Conservation (phyloP, 2,888 invertebrate species). For the Dynastes hyllus region DNA sequence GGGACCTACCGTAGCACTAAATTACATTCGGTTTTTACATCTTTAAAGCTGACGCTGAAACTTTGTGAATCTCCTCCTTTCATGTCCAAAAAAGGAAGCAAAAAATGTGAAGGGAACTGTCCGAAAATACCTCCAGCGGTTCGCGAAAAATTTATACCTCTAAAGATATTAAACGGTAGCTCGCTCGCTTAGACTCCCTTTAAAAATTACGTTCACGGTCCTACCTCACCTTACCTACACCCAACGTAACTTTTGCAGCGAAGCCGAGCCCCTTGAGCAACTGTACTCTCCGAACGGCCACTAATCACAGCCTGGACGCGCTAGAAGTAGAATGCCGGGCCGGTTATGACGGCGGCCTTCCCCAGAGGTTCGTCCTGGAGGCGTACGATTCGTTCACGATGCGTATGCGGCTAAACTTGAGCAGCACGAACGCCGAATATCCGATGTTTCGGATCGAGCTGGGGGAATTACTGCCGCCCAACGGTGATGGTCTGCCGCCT, state of each 20-base stretch:
- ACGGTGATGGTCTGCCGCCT: conserved; percentile 70
- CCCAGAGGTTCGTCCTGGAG: conserved; percentile 88
- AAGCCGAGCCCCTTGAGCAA: conserved; percentile 89
- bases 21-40: conserved; percentile 1
- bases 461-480: conserved; percentile 76
- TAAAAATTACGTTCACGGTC: conserved; percentile 35
- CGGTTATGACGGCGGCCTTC: conserved; percentile 92
- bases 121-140: not conserved
- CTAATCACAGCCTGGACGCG: conserved; percentile 74
- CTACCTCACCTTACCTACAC: not conserved
- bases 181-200: not conserved
- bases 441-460: conserved; percentile 79
- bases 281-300: conserved; percentile 85
- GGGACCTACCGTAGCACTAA: not conserved
- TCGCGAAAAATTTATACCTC: conserved; percentile 30
- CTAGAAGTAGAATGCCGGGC: conserved; percentile 89
- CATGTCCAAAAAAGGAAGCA: not conserved
- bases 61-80: conserved; percentile 3
- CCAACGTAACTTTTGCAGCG: conserved; percentile 71
- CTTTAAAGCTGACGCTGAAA: conserved; percentile 9
- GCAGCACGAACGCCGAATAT: conserved; percentile 74
- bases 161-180: conserved; percentile 28
- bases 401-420: conserved; percentile 80
- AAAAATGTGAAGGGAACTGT: not conserved
- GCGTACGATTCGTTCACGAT: conserved; percentile 85